Conservation (phyloP, 2,888 invertebrate species). For the Xiphydria camelus region DNA sequence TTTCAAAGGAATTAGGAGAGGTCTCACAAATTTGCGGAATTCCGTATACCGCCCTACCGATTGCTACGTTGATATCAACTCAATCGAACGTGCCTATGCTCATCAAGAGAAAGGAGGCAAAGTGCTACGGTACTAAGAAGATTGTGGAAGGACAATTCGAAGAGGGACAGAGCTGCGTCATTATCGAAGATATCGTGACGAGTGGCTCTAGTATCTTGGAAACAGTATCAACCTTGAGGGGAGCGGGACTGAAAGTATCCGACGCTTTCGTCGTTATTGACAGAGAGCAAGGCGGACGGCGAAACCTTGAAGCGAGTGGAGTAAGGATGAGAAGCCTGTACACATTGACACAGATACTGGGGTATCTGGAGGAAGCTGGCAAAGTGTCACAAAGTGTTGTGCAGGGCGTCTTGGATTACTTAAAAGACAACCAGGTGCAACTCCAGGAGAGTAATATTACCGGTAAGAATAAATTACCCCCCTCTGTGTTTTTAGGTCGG, state of each 20-base stretch:
- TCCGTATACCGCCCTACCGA: slow-evolving; percentile 94
- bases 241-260: slow-evolving; percentile 68
- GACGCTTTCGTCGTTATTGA: slow-evolving; percentile 88
- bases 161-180: slow-evolving; percentile 77
- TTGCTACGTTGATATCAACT: slow-evolving; percentile 83
- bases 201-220: slow-evolving; percentile 93
- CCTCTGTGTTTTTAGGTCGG: slow-evolving; percentile 28
- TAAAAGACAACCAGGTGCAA: slow-evolving; percentile 66
- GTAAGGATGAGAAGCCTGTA: slow-evolving; percentile 74
- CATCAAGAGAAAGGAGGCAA: slow-evolving; percentile 90
- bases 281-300: slow-evolving; percentile 86
- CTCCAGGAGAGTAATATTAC: slow-evolving; percentile 56
- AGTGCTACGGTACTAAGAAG: slow-evolving; percentile 94
- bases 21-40: slow-evolving; percentile 87
- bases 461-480: slow-evolving; percentile 59
- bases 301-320: slow-evolving; percentile 70
- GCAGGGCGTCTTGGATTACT: slow-evolving; percentile 62
- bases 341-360: slow-evolving; percentile 68
- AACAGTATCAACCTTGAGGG: slow-evolving; percentile 75
- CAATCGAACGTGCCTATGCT: slow-evolving; percentile 82
- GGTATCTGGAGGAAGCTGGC: slow-evolving; percentile 64
- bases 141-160: slow-evolving; percentile 88
- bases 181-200: slow-evolving; percentile 93
- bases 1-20: slow-evolving; percentile 59
- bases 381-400: slow-evolving; percentile 67